Conservation (phyloP, 2,888 invertebrate species). For the Drosophila buzzatii region DNA sequence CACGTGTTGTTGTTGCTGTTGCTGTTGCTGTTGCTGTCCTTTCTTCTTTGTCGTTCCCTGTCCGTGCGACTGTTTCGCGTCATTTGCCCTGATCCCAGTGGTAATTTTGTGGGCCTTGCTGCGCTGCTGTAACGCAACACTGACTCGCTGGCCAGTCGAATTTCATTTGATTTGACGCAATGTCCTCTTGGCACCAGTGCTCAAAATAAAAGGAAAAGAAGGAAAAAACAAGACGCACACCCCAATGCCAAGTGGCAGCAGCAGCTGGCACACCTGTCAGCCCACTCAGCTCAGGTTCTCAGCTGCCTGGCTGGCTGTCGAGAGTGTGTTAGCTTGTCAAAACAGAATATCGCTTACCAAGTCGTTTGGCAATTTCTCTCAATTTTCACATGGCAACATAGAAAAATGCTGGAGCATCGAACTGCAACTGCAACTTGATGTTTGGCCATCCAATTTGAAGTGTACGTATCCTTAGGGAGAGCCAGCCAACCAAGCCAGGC, state of each 20-base stretch:
- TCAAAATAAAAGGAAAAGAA: slow-evolving; percentile 42
- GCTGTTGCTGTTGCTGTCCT: slow-evolving; percentile 12
- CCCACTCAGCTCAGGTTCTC: slow-evolving; percentile 52
- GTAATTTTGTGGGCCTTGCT: slow-evolving; percentile 74
- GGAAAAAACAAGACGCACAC: slow-evolving; percentile 35
- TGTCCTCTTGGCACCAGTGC: slow-evolving; percentile 40
- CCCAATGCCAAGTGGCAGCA: slow-evolving; percentile 52
- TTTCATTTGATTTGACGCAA: slow-evolving; percentile 72
- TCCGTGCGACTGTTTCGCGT: slow-evolving; percentile 80
- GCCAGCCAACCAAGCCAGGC: not conserved
- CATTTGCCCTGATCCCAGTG: slow-evolving; percentile 78
- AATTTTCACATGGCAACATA: slow-evolving; percentile 75
- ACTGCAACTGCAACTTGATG: slow-evolving; percentile 65
- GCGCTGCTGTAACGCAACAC: slow-evolving; percentile 44
- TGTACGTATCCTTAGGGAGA: slow-evolving; percentile 22
- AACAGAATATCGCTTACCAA: slow-evolving; percentile 80
- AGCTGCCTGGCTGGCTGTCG: not conserved
- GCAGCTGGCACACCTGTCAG: slow-evolving; percentile 66
- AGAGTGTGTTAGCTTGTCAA: slow-evolving; percentile 55
- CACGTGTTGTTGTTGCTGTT: slow-evolving; percentile 53
- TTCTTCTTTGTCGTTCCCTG: slow-evolving; percentile 43
- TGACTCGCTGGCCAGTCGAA: slow-evolving; percentile 51
- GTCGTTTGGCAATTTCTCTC: slow-evolving; percentile 82
- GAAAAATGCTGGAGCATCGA: slow-evolving; percentile 46
- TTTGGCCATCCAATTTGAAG: slow-evolving; percentile 78